Evolutionary conservation across 2,797 vertebrate species (phyloP), one percentile per base, ranked within the genome.

Genomic region (Cyprinodon diabolis): DNA sequence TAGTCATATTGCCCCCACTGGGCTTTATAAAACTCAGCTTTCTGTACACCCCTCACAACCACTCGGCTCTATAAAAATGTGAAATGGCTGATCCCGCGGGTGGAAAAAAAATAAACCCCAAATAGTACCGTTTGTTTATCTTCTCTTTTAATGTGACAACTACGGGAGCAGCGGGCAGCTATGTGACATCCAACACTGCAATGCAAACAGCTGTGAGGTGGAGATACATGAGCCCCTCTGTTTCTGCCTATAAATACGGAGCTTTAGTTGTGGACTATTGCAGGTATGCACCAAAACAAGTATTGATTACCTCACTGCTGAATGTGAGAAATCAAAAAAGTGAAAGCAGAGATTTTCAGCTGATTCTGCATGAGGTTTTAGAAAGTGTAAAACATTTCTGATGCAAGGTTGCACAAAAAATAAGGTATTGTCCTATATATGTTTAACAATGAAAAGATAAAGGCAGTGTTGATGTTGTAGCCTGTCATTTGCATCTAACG

Each of bases 151-250:
- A 91, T 91, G 91, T 84, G 84, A 90, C 89, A 93, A 92, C 87
- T 84, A 74, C 89, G 74, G 80, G 73, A 91, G 91, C 81, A 86
- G 49, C 69, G 74, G 81, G 82, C 84, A 74, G 86, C 84, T 76
- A 89, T 88, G 89, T 87, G 90, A 89, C 90, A 91, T 89, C 85
- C 91, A 81, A 91, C 87, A 87, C 88, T 74, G 88, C 91, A 86
- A 91, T 82, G 90, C 90, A 87, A 89, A 90, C 94, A 95, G 94
- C 94, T 95, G 94, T 90, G 92, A 91, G 90, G 90, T 87, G 90
- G 87, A 84, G 91, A 90, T 84, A 93, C 78, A 87, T 68, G 84
- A 93, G 85, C 77, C 3, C 72, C 78, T 89, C 86, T 78, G 88
- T 84, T 88, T 86, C 89, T 0, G 73, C 87, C 92, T 95, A 94